Percentiles rank a stretch among this genome's conserved stretches.
Evolutionary conservation across 2,797 vertebrate genomes (phyloP).

Genomic region (Peromyscus eremicus): DNA sequence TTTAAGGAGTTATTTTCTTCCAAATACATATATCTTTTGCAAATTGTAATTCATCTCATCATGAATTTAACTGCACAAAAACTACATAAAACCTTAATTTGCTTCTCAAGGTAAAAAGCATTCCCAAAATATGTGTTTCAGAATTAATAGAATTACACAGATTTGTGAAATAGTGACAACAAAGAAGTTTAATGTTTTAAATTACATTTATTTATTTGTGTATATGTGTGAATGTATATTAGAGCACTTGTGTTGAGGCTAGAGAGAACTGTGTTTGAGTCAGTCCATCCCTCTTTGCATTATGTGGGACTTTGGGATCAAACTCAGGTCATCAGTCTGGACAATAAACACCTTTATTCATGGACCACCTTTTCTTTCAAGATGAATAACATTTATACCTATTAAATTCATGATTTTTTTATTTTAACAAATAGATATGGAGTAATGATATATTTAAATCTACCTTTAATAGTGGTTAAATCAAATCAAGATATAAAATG

Average conservation of each 20-base stretch:
- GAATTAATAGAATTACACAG: neutral
- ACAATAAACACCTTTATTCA: neutral
- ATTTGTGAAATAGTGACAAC: neutral
- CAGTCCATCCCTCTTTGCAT: neutral
- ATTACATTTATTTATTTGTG: no score
- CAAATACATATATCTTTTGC: neutral
- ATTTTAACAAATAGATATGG: neutral
- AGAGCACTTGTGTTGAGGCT: no score
- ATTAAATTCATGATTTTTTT: neutral
- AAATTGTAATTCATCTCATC: neutral
- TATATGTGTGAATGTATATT: neutral
- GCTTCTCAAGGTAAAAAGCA: neutral
- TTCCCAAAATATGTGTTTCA: neutral
- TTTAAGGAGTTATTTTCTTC: neutral
- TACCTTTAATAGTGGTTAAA: neutral
- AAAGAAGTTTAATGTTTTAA: neutral
- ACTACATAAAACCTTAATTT: neutral
- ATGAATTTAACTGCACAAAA: conserved; percentile 31
- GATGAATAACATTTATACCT: neutral
- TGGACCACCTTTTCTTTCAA: neutral
- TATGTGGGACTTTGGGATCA: neutral
- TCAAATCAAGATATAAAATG: neutral
- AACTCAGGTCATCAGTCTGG: neutral
- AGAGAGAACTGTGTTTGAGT: neutral
- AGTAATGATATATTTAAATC: neutral